Percentiles rank a stretch among this genome's conserved stretches.
phyloP scores from a whole-genome alignment of 2,113 vertebrate genomes.

The Alexandromys fortis region DNA sequence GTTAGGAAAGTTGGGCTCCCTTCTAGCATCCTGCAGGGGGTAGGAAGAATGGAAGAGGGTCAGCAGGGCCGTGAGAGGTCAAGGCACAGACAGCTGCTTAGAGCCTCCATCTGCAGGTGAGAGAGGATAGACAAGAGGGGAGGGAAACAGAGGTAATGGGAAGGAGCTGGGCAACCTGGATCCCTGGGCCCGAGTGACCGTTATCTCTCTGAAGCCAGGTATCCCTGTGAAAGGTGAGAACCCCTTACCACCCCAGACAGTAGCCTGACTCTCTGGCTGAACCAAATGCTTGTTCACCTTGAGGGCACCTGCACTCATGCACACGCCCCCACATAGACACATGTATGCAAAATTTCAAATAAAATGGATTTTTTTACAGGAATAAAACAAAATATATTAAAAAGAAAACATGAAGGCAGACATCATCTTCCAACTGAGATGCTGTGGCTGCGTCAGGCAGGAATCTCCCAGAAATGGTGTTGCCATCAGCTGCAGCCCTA shows the following conservation, averaged over 20 bases:
- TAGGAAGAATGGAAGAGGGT: not conserved
- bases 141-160: not conserved
- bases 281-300: not conserved
- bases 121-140: not conserved
- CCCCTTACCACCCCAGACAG: not conserved
- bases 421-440: not conserved
- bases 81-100: not conserved
- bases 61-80: not conserved
- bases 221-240: not conserved
- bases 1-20: not conserved
- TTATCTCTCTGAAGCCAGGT: not conserved
- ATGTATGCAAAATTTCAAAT: not conserved
- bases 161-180: not conserved
- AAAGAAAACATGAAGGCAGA: not conserved
- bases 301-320: not conserved
- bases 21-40: not conserved
- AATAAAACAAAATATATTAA: not conserved
- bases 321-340: not conserved
- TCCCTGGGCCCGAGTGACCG: not conserved
- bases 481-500: not conserved
- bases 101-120: not conserved
- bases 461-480: not conserved
- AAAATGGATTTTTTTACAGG: not conserved
- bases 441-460: no score
- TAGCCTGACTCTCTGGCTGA: not conserved